Base-by-base conservation (phyloP, 2,888 invertebrate genomes). In the Sacculina carcini region DNA sequence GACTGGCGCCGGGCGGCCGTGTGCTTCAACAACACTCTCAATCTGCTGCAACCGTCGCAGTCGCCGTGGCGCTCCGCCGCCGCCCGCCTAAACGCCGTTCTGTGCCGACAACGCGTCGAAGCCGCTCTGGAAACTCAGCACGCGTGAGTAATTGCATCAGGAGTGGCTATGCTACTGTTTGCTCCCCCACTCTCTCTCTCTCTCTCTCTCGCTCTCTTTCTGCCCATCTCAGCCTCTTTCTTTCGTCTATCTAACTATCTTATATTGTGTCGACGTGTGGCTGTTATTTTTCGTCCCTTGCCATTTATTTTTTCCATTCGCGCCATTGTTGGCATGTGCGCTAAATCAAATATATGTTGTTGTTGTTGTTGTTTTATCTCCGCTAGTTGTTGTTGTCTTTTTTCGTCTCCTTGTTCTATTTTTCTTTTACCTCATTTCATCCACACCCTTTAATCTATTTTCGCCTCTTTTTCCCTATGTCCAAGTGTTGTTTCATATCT, bases 1-100 rank as follows among this genome's bases (percentile, higher is more conserved):
- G 78, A 80, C 55, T 80, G 74, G 61, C 79, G 10, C 59, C 75
- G 70, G 59, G 79, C 81, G 0, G 65, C 78, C 52, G 67, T 69
- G 32, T 75, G 73, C 60, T 77, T 74, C 62, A 76, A 79, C 58
- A 73, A 73, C 59, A 75, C 76, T 51, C 62, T 80, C 46, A 73
- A 73, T n/a, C n/a, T n/a, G 60, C 62, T 79, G 44, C 70, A 75
- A 58, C 75, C 77, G 0, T 66, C 67, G 47, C 73, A 75, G n/a
- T n/a, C 64, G 71, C 73, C 56, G 67, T 74, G 40, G 77, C 76
- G 1, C 64, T 66, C 19, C 73, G 71, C 56, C 71, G 75, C 53
- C 75, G 71, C 61, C 70, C n/a, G n/a, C n/a, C n/a, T n/a, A n/a
- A n/a, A 74, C 63, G 77, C 75, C 2, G 74, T 78, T 16, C 60